Evolutionary conservation across 64 coral and sea anemone genomes (phyloP), one percentile per base, ranked within the genome.

Genomic region (Pocillopora damicornis): DNA sequence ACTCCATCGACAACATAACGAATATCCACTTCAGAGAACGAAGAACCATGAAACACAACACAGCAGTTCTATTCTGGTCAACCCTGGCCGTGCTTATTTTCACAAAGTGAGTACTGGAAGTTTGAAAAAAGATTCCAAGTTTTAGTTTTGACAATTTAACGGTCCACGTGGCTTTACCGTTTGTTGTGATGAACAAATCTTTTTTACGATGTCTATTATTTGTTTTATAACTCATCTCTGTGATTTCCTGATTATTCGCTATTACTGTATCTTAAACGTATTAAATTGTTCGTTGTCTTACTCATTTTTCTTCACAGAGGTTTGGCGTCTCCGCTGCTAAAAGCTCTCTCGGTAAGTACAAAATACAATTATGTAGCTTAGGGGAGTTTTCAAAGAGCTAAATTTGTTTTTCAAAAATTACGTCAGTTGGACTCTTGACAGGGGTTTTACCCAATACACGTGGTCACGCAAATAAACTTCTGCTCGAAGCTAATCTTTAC

Each of bases 331-430:
- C 67, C 67, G 10, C 11, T 71, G 8, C 4, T 25, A 25, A 25
- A 20, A 11, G 20, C 67, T 23, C 10, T 79, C 16, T n/a, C 63
- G 81, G 81, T 85, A 58, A 85, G 81, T 85, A 36, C 23, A 71
- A 7, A 26, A 20, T 25, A 67, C 16, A 7, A 71, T 71, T 7
- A 71, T 25, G 25, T 38, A 22, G 25, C 25, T 23, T 37, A 63
- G 13, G 61, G 23, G 35, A 18, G 15, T 35, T 17, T 63, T 68
- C 63, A 51, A 51, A 51, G 42, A 51, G 42, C 42, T 67, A 63
- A 63, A 56, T 17, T 83, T 37, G 63, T 63, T 51, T 67, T 85
- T 56, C 81, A 73, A 85, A 72, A 15, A 85, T 85, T 85, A 85
- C 81, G 81, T 85, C 81, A 85, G 64, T 57, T 73, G 16, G 14